Base-by-base conservation (phyloP, 2,113 vertebrate species). In the Rhipidura dahli region DNA sequence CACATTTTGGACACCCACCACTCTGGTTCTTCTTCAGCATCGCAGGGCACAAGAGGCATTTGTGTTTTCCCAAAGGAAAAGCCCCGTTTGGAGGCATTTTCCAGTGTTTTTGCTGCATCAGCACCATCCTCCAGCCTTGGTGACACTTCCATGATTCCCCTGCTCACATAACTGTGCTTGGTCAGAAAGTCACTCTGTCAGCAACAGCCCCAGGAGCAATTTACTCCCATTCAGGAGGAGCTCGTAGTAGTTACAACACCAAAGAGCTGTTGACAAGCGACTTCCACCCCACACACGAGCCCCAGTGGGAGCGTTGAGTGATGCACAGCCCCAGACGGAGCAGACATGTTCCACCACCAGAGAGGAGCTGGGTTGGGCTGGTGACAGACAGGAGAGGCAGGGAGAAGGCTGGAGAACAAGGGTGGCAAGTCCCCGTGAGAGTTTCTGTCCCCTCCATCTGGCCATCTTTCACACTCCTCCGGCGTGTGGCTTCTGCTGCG, bases 361-460 rank as follows among this genome's bases (percentile, higher is more conserved):
- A 14, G 44, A 75, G 37, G 75, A 93, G 59, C 51, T n/a, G 51
- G 91, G 82, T 64, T 71, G 71, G 79, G 18, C 82, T 93, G 80
- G 87, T 39, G 87, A 88, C 61, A 95, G 94, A 95, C 69, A 0
- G 31, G 64, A 83, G 91, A 79, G 63, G 93, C 87, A 84, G 87
- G 61, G 73, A 56, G 91, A 86, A 83, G 94, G 68, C 1, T 10
- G 50, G 40, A 91, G 75, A 92, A 88, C 72, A 85, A 65, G 90
- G 53, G 84, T 88, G 88, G 87, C 64, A 76, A 91, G 61, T 37
- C 60, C 91, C 68, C 17, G 1, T n/a, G 65, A 90, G 71, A 70
- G 70, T 45, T 87, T 61, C 61, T 72, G 80, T 94, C 84, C 90
- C 73, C 76, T 90, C 94, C 93, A 96, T 84, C 78, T 96, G 96